Conservation (phyloP, 2,797 vertebrate species). For the Rhynchotus rufescens region DNA sequence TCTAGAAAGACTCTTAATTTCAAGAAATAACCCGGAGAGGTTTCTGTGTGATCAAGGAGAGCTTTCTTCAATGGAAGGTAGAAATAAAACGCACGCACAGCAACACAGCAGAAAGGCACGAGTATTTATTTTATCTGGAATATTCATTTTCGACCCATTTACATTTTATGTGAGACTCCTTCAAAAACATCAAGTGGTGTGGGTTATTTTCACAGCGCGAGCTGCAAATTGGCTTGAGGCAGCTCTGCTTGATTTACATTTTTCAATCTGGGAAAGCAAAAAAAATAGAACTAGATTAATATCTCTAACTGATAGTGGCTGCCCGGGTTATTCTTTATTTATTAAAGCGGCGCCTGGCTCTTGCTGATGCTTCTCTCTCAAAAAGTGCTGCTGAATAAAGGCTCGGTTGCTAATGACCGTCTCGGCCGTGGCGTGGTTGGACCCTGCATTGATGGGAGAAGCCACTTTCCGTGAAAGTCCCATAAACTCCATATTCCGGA, state of each 20-base stretch:
- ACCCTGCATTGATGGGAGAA: neutral
- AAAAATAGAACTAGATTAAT: conserved; percentile 55
- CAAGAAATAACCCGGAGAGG: neutral
- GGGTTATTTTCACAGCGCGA: conserved; percentile 74
- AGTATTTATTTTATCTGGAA: conserved; percentile 58
- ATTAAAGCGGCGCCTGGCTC: conserved; percentile 33
- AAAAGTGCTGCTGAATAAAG: neutral
- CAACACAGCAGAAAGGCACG: neutral
- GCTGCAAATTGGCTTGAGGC: conserved; percentile 65
- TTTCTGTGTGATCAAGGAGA: neutral
- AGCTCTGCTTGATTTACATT: conserved; percentile 72
- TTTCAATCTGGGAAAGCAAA: conserved; percentile 62
- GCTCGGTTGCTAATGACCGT: neutral
- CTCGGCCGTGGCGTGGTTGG: neutral
- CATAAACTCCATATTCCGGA: rapidly evolving
- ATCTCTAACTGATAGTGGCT: conserved; percentile 52
- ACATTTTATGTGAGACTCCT: conserved; percentile 59
- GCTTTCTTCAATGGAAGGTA: neutral
- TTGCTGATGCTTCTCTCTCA: conserved; percentile 9
- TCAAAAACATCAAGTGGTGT: conserved; percentile 53
- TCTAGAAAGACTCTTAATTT: neutral
- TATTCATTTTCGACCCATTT: conserved; percentile 65
- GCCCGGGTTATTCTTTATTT: conserved; percentile 43
- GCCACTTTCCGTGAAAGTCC: neutral
- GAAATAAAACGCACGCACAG: rapidly evolving